Base-by-base conservation (phyloP, 1,140 invertebrate species). In the Penaeus vannamei region DNA sequence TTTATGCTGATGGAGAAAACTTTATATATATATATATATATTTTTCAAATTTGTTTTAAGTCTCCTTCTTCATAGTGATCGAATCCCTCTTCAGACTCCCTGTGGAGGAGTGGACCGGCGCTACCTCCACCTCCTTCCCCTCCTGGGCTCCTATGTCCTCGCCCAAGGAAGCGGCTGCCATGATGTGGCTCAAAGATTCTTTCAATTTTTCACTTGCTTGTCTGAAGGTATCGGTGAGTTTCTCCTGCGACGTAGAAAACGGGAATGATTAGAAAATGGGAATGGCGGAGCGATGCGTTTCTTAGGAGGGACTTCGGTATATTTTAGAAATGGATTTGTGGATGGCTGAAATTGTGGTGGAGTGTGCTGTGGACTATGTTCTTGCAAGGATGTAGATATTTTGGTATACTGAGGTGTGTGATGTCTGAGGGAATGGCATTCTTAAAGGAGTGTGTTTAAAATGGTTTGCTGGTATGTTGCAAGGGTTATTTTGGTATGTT, bases 141-240 rank as follows among this genome's bases (percentile, higher is more conserved):
- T 88, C 88, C 22, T 59, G 80, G 84, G 86, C 82, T 8, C 26
- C 86, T 1, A 19, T 69, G 22, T 89, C 87, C 72, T 89, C 87
- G 20, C 87, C 87, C 76, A 84, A 83, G 23, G 60, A 32, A 8
- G 87, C 90, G 1, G 84, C 95, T 8, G 95, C 94, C 5, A 97
- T 94, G 89, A 95, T 95, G 32, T 97, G 93, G 60, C 97, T 97
- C 84, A 98, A 97, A 29, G 96, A 96, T n/a, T 96, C 96, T 7
- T 96, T 96, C 60, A 98, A 95, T 92, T 97, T 97, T 46, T 96
- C 95, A 92, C 96, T 97, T 1, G 97, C 97, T 91, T 96, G 95
- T 92, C 95, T 95, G 92, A 98, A 98, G 1, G 96, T 97, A 92
- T 97, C 95, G 26, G 96, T 96, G 19, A 98, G 92, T 93, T 95